phyloP scores from a whole-genome alignment of 2,888 invertebrate genomes.

The Idaea dimidiata region DNA sequence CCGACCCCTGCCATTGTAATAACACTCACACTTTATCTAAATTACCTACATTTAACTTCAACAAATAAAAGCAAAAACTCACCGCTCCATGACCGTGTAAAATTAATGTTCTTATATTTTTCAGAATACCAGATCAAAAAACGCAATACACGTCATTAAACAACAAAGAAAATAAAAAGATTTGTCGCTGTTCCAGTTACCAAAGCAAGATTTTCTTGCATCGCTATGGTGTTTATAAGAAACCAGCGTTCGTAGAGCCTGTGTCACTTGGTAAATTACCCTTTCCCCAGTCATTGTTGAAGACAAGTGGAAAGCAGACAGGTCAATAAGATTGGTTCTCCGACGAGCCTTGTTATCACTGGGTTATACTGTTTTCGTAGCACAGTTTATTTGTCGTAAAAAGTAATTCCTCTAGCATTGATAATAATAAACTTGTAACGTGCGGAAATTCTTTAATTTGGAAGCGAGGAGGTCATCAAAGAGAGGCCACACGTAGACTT shows the following conservation, averaged over 20 bases:
- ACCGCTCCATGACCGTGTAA: constrained; percentile 19
- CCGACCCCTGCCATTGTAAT: constrained; percentile 41
- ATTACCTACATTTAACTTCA: constrained; percentile 34
- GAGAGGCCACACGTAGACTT: neutral
- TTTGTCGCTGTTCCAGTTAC: constrained; percentile 44
- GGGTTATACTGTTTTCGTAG: constrained; percentile 38
- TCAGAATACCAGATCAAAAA: constrained; percentile 28
- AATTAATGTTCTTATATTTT: constrained; percentile 23
- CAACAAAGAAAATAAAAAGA: constrained; percentile 44
- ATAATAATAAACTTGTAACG: constrained; percentile 40
- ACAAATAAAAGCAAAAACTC: constrained; percentile 13
- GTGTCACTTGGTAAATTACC: constrained; percentile 28
- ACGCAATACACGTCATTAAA: constrained; percentile 41
- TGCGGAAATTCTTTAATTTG: constrained; percentile 38
- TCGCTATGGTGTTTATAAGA: constrained; percentile 33
- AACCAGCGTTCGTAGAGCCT: constrained; percentile 31
- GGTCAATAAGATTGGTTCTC: constrained; percentile 34
- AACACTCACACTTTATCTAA: constrained; percentile 43
- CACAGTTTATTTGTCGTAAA: constrained; percentile 54
- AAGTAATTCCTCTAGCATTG: constrained; percentile 45
- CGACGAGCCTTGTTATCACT: constrained; percentile 50
- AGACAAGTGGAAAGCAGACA: constrained; percentile 17
- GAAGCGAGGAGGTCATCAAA: constrained; percentile 4
- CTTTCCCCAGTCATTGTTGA: constrained; percentile 23
- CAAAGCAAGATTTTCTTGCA: constrained; percentile 38